These are phyloP conservation scores for Tiliacea citrago DNA, from an alignment of 2,888 invertebrate genomes.

Conservation along the genomic window DNA sequence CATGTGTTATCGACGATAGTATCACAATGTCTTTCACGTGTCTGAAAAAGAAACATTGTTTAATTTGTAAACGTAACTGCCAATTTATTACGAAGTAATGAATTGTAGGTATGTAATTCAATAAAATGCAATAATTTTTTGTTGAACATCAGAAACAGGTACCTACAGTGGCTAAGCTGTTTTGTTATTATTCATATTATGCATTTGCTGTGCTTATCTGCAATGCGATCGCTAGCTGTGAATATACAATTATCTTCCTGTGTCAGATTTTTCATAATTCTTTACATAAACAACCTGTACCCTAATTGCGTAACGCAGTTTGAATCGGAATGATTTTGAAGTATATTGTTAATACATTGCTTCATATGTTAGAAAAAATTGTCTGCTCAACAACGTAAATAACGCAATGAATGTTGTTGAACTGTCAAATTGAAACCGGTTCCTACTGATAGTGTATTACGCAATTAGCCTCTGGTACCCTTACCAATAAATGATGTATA, in stretches of 20 bases:
- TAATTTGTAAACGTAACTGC: neutral
- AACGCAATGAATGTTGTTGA: too few species aligned
- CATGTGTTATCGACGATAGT: slow-evolving; percentile 95
- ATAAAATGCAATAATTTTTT: neutral
- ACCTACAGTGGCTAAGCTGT: neutral
- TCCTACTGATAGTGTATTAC: too few species aligned
- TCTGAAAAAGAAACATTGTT: slow-evolving; percentile 89
- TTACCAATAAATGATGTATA: neutral
- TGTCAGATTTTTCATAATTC: too few species aligned
- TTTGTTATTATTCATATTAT: neutral
- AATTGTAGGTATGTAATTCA: neutral
- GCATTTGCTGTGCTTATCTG: slow-evolving; percentile 7
- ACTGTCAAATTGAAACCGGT: too few species aligned
- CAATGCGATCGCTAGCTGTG: neutral
- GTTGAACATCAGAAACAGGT: neutral
- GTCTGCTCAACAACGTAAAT: too few species aligned
- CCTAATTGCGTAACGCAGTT: too few species aligned
- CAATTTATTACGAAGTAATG: neutral
- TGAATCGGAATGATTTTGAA: too few species aligned
- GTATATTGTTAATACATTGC: too few species aligned
- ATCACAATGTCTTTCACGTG: slow-evolving; percentile 98
- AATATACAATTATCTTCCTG: neutral
- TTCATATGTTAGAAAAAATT: too few species aligned
- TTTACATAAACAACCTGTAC: too few species aligned
- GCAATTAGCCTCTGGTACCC: neutral